Evolutionary conservation across 2,888 invertebrate species (phyloP).

Genomic region (Aphodius granarius): DNA sequence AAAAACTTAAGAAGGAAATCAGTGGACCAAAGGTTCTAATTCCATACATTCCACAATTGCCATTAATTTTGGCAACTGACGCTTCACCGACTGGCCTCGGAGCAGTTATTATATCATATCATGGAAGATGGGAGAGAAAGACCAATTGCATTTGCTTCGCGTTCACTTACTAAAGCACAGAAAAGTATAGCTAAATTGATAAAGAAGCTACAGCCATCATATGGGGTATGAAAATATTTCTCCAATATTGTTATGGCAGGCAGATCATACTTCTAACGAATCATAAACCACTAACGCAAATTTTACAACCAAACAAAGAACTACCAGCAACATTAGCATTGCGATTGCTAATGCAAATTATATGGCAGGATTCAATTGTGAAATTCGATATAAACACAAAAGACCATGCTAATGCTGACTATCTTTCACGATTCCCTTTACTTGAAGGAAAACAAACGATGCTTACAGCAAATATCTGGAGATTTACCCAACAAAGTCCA

Average conservation of each 20-base stretch:
- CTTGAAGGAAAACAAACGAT: too few relatives aligned
- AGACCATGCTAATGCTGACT: slow-evolving; percentile 5
- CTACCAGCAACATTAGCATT: slow-evolving; percentile 29
- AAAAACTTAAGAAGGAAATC: slow-evolving; percentile 8
- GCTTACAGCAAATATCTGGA: slow-evolving; percentile 30
- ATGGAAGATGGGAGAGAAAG: background rate
- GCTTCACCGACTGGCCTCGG: slow-evolving; percentile 13
- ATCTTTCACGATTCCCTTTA: slow-evolving; percentile 10
- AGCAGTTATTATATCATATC: slow-evolving; percentile 9
- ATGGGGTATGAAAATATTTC: slow-evolving; percentile 43
- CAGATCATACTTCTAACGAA: slow-evolving; percentile 45
- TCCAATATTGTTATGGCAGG: slow-evolving; percentile 45
- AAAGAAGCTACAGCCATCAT: slow-evolving; percentile 42
- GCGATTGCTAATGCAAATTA: background rate
- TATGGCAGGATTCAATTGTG: slow-evolving; percentile 4
- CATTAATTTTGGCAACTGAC: slow-evolving; percentile 14
- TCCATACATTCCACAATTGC: slow-evolving; percentile 11
- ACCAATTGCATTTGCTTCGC: slow-evolving; percentile 11
- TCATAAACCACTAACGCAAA: slow-evolving; percentile 42
- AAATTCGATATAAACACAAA: slow-evolving; percentile 14
- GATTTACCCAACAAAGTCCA: slow-evolving; percentile 30
- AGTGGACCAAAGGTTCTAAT: background rate
- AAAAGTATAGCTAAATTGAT: slow-evolving; percentile 46
- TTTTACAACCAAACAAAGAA: slow-evolving; percentile 41
- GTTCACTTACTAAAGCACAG: too few relatives aligned